Evolutionary conservation across 2,113 vertebrate genomes (phyloP).

Genomic region (Nicator chloris): DNA sequence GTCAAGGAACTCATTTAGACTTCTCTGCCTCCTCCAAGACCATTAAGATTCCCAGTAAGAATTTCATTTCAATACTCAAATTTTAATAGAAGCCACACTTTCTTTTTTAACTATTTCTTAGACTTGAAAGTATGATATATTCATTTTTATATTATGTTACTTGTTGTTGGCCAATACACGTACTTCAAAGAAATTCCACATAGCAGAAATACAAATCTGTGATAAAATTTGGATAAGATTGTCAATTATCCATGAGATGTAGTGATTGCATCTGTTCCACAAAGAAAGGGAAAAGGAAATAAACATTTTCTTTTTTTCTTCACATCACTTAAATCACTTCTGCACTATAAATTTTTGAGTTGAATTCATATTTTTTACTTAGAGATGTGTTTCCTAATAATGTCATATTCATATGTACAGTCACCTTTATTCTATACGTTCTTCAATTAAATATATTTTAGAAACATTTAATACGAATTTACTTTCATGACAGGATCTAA

Average conservation of each 20-base stretch:
- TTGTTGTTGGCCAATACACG: background rate
- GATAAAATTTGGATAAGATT: background rate
- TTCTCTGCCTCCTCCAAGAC: background rate
- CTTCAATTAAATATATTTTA: background rate
- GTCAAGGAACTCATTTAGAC: background rate
- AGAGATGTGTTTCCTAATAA: background rate
- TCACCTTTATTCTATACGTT: background rate
- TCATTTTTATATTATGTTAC: background rate
- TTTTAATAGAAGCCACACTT: background rate
- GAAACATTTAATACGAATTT: background rate
- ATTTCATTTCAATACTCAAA: background rate
- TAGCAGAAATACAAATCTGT: background rate
- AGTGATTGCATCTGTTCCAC: background rate
- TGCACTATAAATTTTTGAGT: background rate
- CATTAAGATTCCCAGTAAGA: background rate
- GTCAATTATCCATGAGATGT: background rate
- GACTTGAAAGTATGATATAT: background rate
- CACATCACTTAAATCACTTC: background rate
- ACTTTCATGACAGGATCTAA: background rate
- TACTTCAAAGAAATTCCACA: background rate
- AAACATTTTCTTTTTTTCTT: background rate
- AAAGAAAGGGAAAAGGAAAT: background rate
- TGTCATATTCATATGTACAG: background rate
- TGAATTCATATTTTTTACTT: background rate
- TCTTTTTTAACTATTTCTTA: background rate